These are phyloP conservation scores for Salvelinus namaycush DNA, from an alignment of 2,113 vertebrate genomes.

Conservation along the genomic window DNA sequence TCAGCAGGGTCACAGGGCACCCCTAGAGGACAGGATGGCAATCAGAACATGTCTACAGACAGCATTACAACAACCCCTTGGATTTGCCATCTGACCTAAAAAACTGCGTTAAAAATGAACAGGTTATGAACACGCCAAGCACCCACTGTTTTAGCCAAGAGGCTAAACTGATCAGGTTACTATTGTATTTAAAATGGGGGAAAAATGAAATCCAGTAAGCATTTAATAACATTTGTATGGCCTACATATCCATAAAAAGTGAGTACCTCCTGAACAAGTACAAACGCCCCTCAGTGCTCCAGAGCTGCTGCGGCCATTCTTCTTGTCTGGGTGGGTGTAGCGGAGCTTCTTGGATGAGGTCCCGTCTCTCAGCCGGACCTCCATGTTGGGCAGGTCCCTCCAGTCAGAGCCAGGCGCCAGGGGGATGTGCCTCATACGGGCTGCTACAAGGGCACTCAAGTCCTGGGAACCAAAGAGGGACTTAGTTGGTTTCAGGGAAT, in stretches of 20 bases:
- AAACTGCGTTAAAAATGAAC: too few relatives aligned
- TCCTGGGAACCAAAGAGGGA: constrained; percentile 72
- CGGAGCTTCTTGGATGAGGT: constrained; percentile 86
- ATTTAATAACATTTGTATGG: too few relatives aligned
- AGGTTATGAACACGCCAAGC: background rate
- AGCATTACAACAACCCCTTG: background rate
- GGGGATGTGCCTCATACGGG: constrained; percentile 93
- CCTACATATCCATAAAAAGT: background rate
- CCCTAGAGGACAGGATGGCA: constrained; percentile 51
- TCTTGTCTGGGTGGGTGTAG: constrained; percentile 85
- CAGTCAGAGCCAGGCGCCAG: constrained; percentile 92
- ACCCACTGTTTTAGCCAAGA: background rate
- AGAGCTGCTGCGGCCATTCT: constrained; percentile 84
- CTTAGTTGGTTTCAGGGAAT: too few relatives aligned
- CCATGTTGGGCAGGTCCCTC: constrained; percentile 93
- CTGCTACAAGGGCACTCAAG: constrained; percentile 94
- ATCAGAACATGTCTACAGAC: background rate
- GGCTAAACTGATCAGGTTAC: background rate
- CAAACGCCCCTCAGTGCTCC: constrained; percentile 89
- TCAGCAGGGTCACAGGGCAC: constrained; percentile 86
- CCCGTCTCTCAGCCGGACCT: constrained; percentile 86
- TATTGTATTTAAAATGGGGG: too few relatives aligned
- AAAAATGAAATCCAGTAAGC: too few relatives aligned
- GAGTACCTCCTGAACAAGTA: constrained; percentile 85
- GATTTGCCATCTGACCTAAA: background rate